Evolutionary conservation across 2,113 vertebrate genomes (phyloP), one percentile per base, ranked within the genome.

Genomic region (Myotis yumanensis): DNA sequence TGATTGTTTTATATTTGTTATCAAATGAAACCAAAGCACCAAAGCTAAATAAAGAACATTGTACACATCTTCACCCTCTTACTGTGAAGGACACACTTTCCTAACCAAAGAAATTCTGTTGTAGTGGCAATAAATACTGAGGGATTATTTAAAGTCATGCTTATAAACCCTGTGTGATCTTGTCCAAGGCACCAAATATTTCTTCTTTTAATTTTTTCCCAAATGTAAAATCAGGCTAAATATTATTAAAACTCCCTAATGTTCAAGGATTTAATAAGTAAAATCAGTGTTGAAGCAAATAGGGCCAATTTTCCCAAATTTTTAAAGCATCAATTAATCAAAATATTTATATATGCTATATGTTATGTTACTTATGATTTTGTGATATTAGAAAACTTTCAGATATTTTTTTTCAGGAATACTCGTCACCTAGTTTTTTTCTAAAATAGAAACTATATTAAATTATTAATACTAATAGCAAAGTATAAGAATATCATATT

Each of bases 401-500:
- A 93, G 30, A 89, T 7, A 37, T 5, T 2, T 54, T 89, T 94
- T 94, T 76, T 28, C 7, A 93, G 28, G 92, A 93, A 37, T 52
- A 83, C 17, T 48, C 73, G 35, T 75, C 64, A 82, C 5, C 20
- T 90, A 76, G 35, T 52, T 68, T 86, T 86, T 18, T n/a, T 11
- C 48, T 89, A 95, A 93, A 90, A 51, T 85, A 17, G 15, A 75
- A 91, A 90, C 1, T 15, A 73, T 48, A 69, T 69, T 86, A 79
- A 71, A 77, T 90, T 40, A 76, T 93, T 54, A 80, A 68, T 84
- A 91, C 81, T 73, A 86, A 88, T 77, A 30, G 2, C 52, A 82
- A 92, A 35, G 8, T 83, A 57, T 86, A 72, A 95, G 75, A 89
- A 80, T 66, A 71, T 10, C 43, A 23, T 82, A 81, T 23, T 73